A percentile compares a stretch with the other conserved stretches of the same genome.
These are phyloP conservation scores for Myrmophylax atrothorax DNA, from an alignment of 2,113 vertebrate genomes.

Conservation along the genomic window DNA sequence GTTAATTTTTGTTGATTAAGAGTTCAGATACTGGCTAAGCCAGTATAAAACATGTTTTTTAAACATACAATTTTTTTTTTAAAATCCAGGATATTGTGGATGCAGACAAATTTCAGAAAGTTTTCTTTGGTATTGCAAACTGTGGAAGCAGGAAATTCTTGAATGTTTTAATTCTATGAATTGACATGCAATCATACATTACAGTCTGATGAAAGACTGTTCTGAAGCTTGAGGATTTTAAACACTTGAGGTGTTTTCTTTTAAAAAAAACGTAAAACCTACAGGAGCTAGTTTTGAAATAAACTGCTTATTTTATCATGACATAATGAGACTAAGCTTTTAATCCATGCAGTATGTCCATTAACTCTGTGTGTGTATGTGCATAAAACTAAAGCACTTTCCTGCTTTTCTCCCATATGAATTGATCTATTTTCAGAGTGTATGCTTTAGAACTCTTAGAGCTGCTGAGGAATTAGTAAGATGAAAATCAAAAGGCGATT, in stretches of 20 bases:
- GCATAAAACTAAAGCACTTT: slow-evolving; percentile 43
- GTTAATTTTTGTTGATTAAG: background rate
- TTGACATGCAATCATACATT: background rate
- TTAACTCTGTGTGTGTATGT: slow-evolving; percentile 37
- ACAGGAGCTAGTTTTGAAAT: background rate
- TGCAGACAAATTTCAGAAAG: background rate
- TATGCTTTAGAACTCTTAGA: background rate
- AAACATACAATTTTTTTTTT: background rate
- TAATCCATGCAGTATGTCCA: slow-evolving; percentile 12
- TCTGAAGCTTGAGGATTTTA: background rate
- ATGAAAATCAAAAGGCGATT: background rate
- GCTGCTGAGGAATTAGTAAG: background rate
- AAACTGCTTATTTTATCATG: slow-evolving; percentile 31
- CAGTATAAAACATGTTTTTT: background rate
- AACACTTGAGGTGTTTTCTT: background rate
- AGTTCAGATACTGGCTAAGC: background rate
- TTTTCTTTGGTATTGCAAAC: background rate
- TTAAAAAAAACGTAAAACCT: background rate
- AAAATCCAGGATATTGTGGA: background rate
- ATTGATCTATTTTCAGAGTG: background rate
- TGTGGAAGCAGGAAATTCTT: background rate
- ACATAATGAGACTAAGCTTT: slow-evolving; percentile 50
- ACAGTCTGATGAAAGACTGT: background rate
- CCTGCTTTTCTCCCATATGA: slow-evolving; percentile 17
- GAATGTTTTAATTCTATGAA: background rate